Conservation (phyloP, 1,140 invertebrate species). For the Druon quercuslanigerum region DNA sequence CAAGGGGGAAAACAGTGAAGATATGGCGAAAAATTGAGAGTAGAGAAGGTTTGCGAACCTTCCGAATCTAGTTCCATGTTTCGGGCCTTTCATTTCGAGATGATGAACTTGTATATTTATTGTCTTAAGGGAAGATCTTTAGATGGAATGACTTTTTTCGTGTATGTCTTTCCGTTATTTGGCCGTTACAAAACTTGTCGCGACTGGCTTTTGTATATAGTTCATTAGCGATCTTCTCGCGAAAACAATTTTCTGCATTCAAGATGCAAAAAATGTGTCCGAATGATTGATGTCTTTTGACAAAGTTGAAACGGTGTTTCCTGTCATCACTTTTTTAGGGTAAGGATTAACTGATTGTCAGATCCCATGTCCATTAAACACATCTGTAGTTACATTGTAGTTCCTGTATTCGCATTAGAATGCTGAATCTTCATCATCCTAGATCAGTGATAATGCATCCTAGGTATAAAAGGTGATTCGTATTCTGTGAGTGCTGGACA, state of each 20-base stretch:
- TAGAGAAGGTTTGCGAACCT: constrained; percentile 20
- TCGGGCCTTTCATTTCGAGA: constrained; percentile 13
- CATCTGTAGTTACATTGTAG: constrained; percentile 9
- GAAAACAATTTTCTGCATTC: neutral
- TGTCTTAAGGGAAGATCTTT: constrained; percentile 8
- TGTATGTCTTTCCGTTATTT: neutral
- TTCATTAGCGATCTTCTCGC: neutral
- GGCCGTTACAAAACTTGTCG: neutral
- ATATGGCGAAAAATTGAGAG: neutral
- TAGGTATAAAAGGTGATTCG: neutral
- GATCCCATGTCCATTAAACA: neutral
- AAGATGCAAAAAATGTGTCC: neutral
- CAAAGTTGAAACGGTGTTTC: neutral
- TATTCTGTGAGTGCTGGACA: too few species aligned
- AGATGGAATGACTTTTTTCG: constrained; percentile 2
- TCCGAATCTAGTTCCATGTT: neutral
- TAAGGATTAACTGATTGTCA: neutral
- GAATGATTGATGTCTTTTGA: neutral
- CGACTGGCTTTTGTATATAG: constrained; percentile 6
- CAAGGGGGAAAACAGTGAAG: neutral
- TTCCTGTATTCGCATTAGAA: constrained; percentile 11
- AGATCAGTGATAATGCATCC: neutral
- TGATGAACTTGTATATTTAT: constrained; percentile 23
- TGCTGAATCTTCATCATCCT: neutral
- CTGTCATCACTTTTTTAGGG: neutral